A percentile compares a stretch with the other conserved stretches of the same genome.
phyloP scores from a whole-genome alignment of 2,888 invertebrate species.

The Apotomis betuletana region DNA sequence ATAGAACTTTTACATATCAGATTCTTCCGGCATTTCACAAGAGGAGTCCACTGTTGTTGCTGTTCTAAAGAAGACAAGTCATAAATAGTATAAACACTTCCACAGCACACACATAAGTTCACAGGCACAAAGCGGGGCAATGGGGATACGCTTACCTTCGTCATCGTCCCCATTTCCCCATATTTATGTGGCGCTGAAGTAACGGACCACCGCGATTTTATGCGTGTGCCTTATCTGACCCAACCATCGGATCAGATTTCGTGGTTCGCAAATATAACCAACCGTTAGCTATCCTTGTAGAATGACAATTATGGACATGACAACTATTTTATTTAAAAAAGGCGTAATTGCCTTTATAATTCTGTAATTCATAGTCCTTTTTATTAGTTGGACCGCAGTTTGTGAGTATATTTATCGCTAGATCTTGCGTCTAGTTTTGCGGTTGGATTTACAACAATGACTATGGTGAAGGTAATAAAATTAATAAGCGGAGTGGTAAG shows the following conservation, averaged over 20 bases:
- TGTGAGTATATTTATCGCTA: conserved; percentile 23
- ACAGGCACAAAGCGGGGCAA: conserved; percentile 8
- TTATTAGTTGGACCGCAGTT: not conserved
- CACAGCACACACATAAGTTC: conserved; percentile 9
- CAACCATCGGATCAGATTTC: conserved; percentile 59
- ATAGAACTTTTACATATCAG: no score
- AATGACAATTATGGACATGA: conserved; percentile 38
- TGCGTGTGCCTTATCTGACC: conserved; percentile 30
- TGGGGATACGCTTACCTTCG: not conserved
- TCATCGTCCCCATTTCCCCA: conserved; percentile 13
- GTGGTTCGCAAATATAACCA: conserved; percentile 56
- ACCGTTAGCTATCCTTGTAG: conserved; percentile 32
- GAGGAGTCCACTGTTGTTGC: no score
- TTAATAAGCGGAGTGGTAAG: conserved; percentile 9
- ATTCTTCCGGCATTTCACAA: no score
- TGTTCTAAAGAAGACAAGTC: no score
- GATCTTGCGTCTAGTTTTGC: conserved; percentile 20
- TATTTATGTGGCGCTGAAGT: conserved; percentile 25
- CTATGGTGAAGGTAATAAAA: conserved; percentile 2
- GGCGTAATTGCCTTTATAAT: not conserved
- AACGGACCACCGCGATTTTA: conserved; percentile 45
- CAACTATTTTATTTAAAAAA: not conserved
- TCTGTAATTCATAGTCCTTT: not conserved
- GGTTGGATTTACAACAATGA: conserved; percentile 6
- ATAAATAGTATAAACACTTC: not conserved